Percentiles rank a stretch among this genome's conserved stretches.
phyloP scores from a whole-genome alignment of 2,888 invertebrate genomes.

The Drosophila demipolita region DNA sequence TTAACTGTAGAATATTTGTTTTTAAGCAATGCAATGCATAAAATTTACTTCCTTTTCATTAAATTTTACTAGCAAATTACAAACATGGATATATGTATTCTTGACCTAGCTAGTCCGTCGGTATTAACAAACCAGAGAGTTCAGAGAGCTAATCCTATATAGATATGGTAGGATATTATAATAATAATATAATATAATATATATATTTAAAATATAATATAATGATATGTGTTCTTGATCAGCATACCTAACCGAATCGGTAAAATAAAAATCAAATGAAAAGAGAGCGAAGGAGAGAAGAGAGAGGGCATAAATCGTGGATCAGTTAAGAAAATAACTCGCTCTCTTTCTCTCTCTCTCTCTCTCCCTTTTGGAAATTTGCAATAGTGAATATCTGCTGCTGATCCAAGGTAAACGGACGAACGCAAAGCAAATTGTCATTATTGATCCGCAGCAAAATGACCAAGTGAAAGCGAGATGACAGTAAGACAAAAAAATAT shows the following conservation, averaged over 20 bases:
- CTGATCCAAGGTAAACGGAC: slow-evolving; percentile 25
- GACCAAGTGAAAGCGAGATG: slow-evolving; percentile 46
- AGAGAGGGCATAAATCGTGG: background rate
- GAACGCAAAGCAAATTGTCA: slow-evolving; percentile 34
- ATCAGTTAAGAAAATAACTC: background rate
- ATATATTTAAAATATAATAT: background rate
- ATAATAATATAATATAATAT: too few relatives aligned
- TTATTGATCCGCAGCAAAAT: slow-evolving; percentile 50
- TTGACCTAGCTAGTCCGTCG: background rate
- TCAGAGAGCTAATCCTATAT: background rate
- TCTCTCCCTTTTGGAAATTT: background rate
- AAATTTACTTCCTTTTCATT: background rate
- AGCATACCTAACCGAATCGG: background rate
- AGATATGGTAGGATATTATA: too few relatives aligned
- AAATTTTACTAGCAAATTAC: background rate
- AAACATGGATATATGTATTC: background rate
- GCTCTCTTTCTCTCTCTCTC: background rate
- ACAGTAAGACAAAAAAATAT: slow-evolving; percentile 22
- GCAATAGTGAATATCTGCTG: slow-evolving; percentile 37
- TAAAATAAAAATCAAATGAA: background rate
- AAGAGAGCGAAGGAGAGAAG: background rate
- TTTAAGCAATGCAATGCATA: background rate
- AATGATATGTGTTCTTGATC: background rate
- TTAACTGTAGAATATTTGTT: background rate
- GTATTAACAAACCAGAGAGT: background rate